These are phyloP conservation scores for Cavia aperea DNA, from an alignment of 2,113 vertebrate genomes.

Conservation along the genomic window DNA sequence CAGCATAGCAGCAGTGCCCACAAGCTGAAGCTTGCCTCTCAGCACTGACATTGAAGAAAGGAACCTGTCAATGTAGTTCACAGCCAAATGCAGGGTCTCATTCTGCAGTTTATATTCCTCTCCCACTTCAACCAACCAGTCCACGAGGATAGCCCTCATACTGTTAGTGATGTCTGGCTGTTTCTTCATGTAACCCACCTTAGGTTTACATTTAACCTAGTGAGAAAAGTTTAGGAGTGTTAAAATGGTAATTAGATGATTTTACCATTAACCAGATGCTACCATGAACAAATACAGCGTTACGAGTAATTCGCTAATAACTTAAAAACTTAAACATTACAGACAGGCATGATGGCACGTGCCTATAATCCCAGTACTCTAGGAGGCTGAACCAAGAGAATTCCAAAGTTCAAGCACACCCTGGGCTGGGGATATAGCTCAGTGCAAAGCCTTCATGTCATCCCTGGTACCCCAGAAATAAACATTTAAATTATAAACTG, in stretches of 20 bases:
- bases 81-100: slow-evolving; percentile 94
- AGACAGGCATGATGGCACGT: background rate
- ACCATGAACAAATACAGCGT: background rate
- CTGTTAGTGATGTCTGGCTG: slow-evolving; percentile 97
- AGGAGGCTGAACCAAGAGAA: background rate
- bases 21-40: slow-evolving; percentile 95
- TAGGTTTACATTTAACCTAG: slow-evolving; percentile 91
- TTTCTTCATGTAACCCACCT: slow-evolving; percentile 95
- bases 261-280: background rate
- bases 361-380: background rate
- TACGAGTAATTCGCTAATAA: background rate
- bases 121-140: slow-evolving; percentile 98
- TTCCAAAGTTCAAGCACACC: background rate
- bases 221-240: slow-evolving; percentile 18
- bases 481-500: background rate
- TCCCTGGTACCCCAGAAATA: background rate
- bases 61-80: slow-evolving; percentile 98
- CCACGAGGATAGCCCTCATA: slow-evolving; percentile 97
- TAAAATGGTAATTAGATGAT: background rate
- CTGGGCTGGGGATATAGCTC: background rate
- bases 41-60: slow-evolving; percentile 98
- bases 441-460: background rate
- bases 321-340: background rate
- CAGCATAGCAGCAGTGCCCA: slow-evolving; percentile 97
- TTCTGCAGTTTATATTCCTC: slow-evolving; percentile 98